Conservation (phyloP, 2,113 vertebrate genomes). For the Ursus arctos region DNA sequence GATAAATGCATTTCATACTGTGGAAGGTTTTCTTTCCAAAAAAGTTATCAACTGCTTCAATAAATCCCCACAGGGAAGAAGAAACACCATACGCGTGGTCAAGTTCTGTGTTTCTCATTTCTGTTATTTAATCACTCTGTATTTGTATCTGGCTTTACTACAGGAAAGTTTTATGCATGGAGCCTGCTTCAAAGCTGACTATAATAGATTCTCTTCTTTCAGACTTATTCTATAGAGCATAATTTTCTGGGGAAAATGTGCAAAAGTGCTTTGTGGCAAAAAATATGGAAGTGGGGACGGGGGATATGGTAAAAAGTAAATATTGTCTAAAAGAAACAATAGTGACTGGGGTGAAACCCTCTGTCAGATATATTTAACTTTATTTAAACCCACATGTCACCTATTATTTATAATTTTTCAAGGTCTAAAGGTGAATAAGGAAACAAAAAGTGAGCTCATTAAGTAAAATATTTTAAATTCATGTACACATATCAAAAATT, state of each 20-base stretch:
- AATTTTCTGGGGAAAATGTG: slow-evolving; percentile 71
- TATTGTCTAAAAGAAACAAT: background rate
- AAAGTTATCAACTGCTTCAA: slow-evolving; percentile 59
- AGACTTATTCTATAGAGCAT: slow-evolving; percentile 48
- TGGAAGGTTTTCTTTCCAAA: slow-evolving; percentile 68
- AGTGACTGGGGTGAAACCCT: slow-evolving; percentile 18
- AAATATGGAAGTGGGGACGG: background rate
- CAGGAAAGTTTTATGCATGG: slow-evolving; percentile 83
- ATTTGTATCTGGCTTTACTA: slow-evolving; percentile 78
- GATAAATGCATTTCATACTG: slow-evolving; percentile 32
- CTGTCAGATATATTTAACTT: slow-evolving; percentile 44
- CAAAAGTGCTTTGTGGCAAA: slow-evolving; percentile 64
- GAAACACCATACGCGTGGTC: background rate
- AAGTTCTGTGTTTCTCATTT: slow-evolving; percentile 80
- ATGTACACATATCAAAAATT: background rate
- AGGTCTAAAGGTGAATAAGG: background rate
- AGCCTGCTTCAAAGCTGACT: slow-evolving; percentile 75
- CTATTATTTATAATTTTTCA: slow-evolving; percentile 34
- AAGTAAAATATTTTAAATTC: slow-evolving; percentile 18
- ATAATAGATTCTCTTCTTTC: slow-evolving; percentile 74
- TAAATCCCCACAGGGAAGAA: slow-evolving; percentile 25
- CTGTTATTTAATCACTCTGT: slow-evolving; percentile 71
- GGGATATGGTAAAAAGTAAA: slow-evolving; percentile 56
- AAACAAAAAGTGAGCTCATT: slow-evolving; percentile 24
- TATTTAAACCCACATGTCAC: slow-evolving; percentile 47